Evolutionary conservation across 2,113 vertebrate genomes (phyloP).

Genomic region (Pseudopipra pipra): DNA sequence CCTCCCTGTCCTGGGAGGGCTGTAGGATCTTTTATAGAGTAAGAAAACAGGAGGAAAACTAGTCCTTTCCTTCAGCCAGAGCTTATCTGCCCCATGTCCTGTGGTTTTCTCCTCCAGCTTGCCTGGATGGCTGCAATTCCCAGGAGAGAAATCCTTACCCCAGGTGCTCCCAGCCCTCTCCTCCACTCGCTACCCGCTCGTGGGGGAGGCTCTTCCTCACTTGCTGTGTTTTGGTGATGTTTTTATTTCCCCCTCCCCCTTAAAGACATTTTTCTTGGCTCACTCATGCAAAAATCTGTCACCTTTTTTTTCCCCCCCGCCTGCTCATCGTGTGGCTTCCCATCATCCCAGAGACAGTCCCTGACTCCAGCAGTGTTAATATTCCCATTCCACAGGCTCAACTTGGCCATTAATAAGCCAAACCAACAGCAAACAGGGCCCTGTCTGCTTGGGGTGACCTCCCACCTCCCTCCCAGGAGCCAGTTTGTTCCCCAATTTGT

Average conservation of each 20-base stretch:
- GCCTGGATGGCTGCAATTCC: rapidly evolving
- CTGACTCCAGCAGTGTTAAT: not conserved
- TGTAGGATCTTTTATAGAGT: not conserved
- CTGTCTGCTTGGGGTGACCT: not conserved
- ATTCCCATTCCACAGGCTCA: not conserved
- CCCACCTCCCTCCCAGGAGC: not conserved
- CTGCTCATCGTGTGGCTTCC: not conserved
- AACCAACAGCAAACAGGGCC: not conserved
- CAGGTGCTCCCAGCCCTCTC: not conserved
- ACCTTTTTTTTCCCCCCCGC: not conserved
- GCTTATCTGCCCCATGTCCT: not conserved
- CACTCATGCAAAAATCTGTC: not conserved
- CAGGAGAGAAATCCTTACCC: not conserved
- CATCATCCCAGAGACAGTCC: not conserved
- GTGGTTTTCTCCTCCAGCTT: not conserved
- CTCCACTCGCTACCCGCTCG: not conserved
- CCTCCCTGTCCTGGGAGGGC: not conserved
- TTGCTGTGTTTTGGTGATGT: not conserved
- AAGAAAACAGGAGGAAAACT: not conserved
- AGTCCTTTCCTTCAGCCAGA: not conserved
- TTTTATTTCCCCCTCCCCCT: not conserved
- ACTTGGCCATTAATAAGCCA: not conserved
- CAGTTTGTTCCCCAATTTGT: not conserved
- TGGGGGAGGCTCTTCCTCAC: not conserved
- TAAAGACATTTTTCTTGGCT: not conserved